phyloP scores from a whole-genome alignment of 2,797 vertebrate genomes.

The Falco columbarius region DNA sequence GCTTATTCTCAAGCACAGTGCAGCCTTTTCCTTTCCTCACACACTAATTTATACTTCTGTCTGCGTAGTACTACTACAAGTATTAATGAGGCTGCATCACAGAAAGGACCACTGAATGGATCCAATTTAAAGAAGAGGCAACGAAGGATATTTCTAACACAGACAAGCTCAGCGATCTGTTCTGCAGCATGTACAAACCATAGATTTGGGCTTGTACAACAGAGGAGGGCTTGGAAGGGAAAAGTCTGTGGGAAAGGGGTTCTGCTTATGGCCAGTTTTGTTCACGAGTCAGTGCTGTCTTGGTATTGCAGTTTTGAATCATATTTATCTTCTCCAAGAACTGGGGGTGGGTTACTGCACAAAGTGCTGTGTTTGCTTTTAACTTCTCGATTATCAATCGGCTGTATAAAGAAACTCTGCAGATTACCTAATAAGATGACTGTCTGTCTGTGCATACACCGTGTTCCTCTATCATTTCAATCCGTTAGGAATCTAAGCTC shows the following conservation, averaged over 20 bases:
- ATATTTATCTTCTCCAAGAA: background rate
- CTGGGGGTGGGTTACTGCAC: background rate
- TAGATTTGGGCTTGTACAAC: background rate
- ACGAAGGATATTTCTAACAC: background rate
- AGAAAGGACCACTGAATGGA: background rate
- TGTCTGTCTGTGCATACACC: background rate
- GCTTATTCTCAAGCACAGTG: background rate
- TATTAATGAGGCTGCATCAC: background rate
- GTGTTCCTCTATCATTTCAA: background rate
- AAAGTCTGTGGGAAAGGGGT: background rate
- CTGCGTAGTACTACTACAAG: background rate
- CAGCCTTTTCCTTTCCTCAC: background rate
- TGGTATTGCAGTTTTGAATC: background rate
- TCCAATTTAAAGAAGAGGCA: background rate
- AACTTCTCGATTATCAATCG: background rate
- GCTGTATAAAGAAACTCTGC: background rate
- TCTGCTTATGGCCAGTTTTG: fast-evolving
- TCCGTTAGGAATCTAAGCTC: constrained; percentile 92
- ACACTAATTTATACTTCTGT: no score
- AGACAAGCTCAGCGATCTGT: background rate
- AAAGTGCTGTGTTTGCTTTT: background rate
- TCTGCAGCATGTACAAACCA: fast-evolving
- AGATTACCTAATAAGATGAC: background rate
- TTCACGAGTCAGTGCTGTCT: fast-evolving
- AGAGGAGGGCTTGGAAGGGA: background rate